Percentiles rank a stretch among this genome's conserved stretches.
Evolutionary conservation across 2,113 vertebrate genomes (phyloP).

Genomic region (Hemicordylus capensis): DNA sequence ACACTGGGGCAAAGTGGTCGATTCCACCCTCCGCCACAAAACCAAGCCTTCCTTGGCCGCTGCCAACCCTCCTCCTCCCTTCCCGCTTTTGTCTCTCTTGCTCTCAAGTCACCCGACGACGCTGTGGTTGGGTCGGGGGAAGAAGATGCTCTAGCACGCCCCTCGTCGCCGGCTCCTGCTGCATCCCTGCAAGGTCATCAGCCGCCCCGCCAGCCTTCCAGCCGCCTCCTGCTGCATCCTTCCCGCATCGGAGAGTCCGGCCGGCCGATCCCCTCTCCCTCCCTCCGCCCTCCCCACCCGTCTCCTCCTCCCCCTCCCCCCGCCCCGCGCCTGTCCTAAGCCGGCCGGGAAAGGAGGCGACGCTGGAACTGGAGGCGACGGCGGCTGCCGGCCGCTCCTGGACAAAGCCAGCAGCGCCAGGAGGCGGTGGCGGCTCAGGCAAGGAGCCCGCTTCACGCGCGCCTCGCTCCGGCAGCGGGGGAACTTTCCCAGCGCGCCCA

Average conservation of each 20-base stretch:
- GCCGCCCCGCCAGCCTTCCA: conserved; percentile 18
- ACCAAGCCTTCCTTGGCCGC: neutral
- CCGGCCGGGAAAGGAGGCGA: neutral
- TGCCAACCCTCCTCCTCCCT: neutral
- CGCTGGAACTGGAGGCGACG: neutral
- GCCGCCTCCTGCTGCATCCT: neutral
- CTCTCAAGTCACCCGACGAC: neutral
- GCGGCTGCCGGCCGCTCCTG: neutral
- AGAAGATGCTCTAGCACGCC: neutral
- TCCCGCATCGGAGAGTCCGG: neutral
- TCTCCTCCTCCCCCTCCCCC: no score
- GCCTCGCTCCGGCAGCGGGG: no score
- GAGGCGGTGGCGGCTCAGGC: neutral
- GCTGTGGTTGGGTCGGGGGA: neutral
- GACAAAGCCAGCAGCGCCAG: neutral
- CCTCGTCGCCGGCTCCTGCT: neutral
- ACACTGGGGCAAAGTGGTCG: neutral
- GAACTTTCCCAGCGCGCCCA: neutral
- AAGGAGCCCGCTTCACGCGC: no score
- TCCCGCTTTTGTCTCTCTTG: neutral
- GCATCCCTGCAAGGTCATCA: conserved; percentile 14
- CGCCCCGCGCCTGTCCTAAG: no score
- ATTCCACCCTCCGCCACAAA: neutral
- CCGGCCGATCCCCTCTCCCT: neutral
- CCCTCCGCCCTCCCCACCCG: neutral